Conservation (phyloP, 2,888 invertebrate species). For the Phortica okadai region DNA sequence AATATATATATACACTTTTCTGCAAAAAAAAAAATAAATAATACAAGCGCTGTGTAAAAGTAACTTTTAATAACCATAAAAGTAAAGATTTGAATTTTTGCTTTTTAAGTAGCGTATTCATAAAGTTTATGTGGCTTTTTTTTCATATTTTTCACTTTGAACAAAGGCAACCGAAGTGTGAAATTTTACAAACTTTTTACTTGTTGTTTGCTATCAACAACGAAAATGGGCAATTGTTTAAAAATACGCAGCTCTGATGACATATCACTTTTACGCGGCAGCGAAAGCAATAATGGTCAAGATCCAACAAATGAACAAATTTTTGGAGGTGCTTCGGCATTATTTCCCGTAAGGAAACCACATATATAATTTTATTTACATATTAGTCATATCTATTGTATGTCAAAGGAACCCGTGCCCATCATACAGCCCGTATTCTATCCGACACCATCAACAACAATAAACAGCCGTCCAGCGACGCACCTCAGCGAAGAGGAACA, state of each 20-base stretch:
- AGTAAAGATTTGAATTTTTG: no score
- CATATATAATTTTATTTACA: not conserved
- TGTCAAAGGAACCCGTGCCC: slow-evolving; percentile 59
- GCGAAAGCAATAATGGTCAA: slow-evolving; percentile 79
- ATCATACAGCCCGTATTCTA: slow-evolving; percentile 80
- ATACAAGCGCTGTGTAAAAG: no score
- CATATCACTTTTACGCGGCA: slow-evolving; percentile 81
- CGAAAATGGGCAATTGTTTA: slow-evolving; percentile 83
- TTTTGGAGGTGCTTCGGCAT: slow-evolving; percentile 78
- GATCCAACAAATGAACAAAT: slow-evolving; percentile 60
- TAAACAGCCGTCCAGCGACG: slow-evolving; percentile 69
- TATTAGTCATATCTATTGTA: slow-evolving; percentile 30
- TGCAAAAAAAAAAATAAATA: no score
- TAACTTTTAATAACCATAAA: no score
- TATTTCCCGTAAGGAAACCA: slow-evolving; percentile 74
- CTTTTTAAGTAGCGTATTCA: no score
- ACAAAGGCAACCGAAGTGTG: no score
- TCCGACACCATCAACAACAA: slow-evolving; percentile 79
- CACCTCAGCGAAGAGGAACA: slow-evolving; percentile 89
- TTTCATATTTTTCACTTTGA: no score
- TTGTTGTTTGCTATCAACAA: not conserved
- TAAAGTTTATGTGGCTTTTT: no score
- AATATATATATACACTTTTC: no score
- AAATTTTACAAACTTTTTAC: no score
- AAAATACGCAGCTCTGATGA: slow-evolving; percentile 82